Base-by-base conservation (phyloP, 23 tunicate genomes). In the Oikopleura vanhoeffeni region DNA sequence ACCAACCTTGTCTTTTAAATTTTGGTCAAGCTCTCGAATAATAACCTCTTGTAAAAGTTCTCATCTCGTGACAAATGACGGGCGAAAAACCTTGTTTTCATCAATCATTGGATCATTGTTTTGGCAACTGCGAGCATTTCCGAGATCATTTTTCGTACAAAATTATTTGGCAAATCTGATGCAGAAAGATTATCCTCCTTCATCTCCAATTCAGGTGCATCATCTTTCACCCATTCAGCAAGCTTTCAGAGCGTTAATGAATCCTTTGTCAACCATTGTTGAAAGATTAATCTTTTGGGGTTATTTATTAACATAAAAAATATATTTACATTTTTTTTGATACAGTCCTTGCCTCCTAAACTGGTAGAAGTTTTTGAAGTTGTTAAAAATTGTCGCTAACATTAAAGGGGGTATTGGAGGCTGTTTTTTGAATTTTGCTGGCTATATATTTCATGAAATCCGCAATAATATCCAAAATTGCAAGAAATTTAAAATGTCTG, bases 131-230 rank as follows among this genome's bases (percentile, higher is more conserved):
- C 91, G 35, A 95, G 87, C 1, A 91, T 95, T 82, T 95, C 91
- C 83, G 89, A 88, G 39, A 95, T 88, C 99, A 95, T 95, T 58
- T 95, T 90, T 83, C 87, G 88, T 28, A 95, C n/a, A n/a, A n/a
- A 83, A 0, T 90, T 95, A 41, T 90, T 92, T 0, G 99, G 99
- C 3, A 95, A 85, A 0, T 91, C 89, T 24, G 99, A 90, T n/a
- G n/a, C n/a, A n/a, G 40, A 88, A 58, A 76, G 85, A 87, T 84
- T 88, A 95, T 67, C 99, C 99, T 40, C 90, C 99, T n/a, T 76
- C 96, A 84, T 95, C 99, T 34, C 86, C 89, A 76, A 88, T 95
- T n/a, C n/a, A 0, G 99, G 99, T 82, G 88, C 96, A 36, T 85
- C 89, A 24, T 90, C 90, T 83, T 88, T 64, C 40, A 57, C 84